Conservation (phyloP, 35 echinoderm and acorn worm genomes). For the Anneissia japonica region DNA sequence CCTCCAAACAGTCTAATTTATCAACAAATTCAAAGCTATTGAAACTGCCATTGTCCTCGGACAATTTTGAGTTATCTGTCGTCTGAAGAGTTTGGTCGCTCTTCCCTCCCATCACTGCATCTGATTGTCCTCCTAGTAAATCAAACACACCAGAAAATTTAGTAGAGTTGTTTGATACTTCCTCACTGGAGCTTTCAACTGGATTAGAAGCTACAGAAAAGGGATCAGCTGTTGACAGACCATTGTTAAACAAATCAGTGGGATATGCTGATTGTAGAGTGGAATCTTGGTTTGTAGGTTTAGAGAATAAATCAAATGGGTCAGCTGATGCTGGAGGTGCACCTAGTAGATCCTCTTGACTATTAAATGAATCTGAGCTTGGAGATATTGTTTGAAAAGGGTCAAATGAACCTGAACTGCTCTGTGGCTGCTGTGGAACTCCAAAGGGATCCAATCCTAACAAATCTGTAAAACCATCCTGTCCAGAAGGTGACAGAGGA, state of each 20-base stretch:
- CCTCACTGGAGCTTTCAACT: too few species aligned
- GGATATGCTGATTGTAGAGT: not conserved
- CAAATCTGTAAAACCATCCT: not conserved
- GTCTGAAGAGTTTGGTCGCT: too few species aligned
- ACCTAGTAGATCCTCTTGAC: not conserved
- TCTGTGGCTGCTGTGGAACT: not conserved
- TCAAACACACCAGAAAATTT: too few species aligned
- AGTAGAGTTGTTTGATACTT: too few species aligned
- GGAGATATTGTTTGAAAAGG: not conserved
- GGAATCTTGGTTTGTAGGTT: not conserved
- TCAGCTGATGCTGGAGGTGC: not conserved
- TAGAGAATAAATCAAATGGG: not conserved
- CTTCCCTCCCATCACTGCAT: too few species aligned
- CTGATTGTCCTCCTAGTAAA: too few species aligned
- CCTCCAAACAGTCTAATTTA: not conserved
- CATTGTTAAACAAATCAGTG: not conserved
- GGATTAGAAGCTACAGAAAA: too few species aligned
- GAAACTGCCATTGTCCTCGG: not conserved
- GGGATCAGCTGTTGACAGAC: not conserved
- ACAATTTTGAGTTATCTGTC: not conserved
- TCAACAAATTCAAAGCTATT: not conserved
- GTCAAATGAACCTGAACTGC: not conserved
- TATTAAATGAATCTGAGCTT: not conserved
- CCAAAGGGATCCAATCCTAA: conserved; percentile 53
- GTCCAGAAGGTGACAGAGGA: not conserved